Evolutionary conservation across 2,888 invertebrate genomes (phyloP), one percentile per base, ranked within the genome.

Genomic region (Tuta absoluta): DNA sequence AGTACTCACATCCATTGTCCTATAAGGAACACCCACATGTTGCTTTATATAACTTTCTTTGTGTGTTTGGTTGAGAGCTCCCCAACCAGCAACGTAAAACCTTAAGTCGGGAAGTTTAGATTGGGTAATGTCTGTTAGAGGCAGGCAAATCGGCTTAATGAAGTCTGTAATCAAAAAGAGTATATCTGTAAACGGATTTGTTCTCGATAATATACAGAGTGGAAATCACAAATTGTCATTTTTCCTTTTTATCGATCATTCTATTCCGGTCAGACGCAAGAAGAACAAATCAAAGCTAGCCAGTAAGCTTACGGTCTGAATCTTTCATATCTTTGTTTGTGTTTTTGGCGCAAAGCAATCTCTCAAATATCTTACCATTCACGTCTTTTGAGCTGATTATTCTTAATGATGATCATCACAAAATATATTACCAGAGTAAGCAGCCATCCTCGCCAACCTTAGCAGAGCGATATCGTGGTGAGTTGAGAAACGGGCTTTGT

Each of bases 71-170:
- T n/a, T n/a, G n/a, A n/a, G n/a, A n/a, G n/a, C n/a, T 0, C 93
- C 93, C 93, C 93, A 93, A 0, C 93, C 93, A 17, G 92, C 87
- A 1, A 89, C 78, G 66, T 63, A 71, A n/a, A 82, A 62, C 2
- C 62, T 69, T 10, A 67, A 63, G 0, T 49, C 11, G 3, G 72
- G 67, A 8, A 23, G 12, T 4, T 21, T 23, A 21, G 51, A 51
- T 0, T 70, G 66, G 0, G 63, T 58, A 7, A 79, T 38, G 67
- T 85, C 84, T 0, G 61, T 41, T 0, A 65, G 68, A 2, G 87
- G 86, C 37, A 87, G 71, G 65, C 86, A 86, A 23, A 85, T 79
- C 0, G 85, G 85, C 33, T 79, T 74, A 62, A 89, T 80, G 70
- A 84, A 87, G 62, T 92, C 93, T 78, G 69, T 2, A 69, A 68